Conservation (phyloP, 2,113 vertebrate species). For the Hippopotamus amphibius region DNA sequence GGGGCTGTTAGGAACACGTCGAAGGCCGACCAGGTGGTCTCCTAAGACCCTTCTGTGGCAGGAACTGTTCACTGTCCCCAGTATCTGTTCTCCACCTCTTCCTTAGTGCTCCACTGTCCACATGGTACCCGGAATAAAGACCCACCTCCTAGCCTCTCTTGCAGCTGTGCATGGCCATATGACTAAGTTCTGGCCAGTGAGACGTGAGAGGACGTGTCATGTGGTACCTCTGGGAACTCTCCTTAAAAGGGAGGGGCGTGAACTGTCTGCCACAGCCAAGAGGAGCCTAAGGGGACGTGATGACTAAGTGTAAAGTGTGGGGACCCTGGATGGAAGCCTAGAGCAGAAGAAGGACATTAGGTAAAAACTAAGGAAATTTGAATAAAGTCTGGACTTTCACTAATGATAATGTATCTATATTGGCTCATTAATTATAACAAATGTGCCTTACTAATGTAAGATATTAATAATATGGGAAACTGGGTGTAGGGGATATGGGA, state of each 20-base stretch:
- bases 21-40: not conserved
- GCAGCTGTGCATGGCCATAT: not conserved
- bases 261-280: not conserved
- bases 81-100: too few relatives aligned
- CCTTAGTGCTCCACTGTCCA: not conserved
- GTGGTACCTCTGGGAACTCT: fast-evolving
- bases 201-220: not conserved
- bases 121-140: fast-evolving
- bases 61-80: not conserved
- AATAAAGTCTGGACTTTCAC: not conserved
- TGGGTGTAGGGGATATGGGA: fast-evolving
- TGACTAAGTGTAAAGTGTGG: fast-evolving
- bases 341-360: not conserved
- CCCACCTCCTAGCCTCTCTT: not conserved
- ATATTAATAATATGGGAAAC: fast-evolving
- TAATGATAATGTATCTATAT: too few relatives aligned
- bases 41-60: not conserved
- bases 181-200: not conserved
- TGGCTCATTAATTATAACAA: not conserved
- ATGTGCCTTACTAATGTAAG: fast-evolving
- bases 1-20: not conserved
- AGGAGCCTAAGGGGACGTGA: not conserved
- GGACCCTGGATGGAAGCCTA: not conserved
- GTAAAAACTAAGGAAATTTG: not conserved
- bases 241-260: not conserved